These are phyloP conservation scores for Schrankia costaestrigalis DNA, from an alignment of 2,888 invertebrate genomes.

Conservation along the genomic window DNA sequence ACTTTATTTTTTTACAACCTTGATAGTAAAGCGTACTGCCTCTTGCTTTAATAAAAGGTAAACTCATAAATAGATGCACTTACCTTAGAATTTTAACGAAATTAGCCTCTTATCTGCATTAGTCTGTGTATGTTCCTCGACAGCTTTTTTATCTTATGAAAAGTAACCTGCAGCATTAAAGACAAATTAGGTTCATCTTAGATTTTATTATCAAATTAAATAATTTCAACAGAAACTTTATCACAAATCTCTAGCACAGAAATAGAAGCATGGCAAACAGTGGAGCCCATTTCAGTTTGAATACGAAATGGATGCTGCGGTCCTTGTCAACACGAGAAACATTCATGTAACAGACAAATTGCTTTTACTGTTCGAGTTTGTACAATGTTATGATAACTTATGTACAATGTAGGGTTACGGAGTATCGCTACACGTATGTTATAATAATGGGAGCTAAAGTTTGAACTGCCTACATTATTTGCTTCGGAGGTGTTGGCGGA, in stretches of 20 bases:
- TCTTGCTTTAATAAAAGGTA: too few species aligned
- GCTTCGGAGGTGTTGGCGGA: conserved; percentile 12
- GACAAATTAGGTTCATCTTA: too few species aligned
- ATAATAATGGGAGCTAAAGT: conserved; percentile 22
- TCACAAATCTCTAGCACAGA: conserved; percentile 9
- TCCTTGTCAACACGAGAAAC: conserved; percentile 46
- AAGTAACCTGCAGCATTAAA: too few species aligned
- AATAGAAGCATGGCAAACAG: conserved; percentile 23
- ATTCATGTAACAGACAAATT: conserved; percentile 51
- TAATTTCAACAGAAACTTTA: conserved; percentile 1
- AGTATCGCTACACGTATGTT: conserved; percentile 19
- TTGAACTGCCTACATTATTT: conserved; percentile 20
- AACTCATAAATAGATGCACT: too few species aligned
- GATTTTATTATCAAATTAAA: background rate
- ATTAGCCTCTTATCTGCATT: too few species aligned
- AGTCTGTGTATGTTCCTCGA: too few species aligned
- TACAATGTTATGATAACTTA: conserved; percentile 34
- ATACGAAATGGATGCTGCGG: conserved; percentile 44
- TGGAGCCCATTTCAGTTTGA: conserved; percentile 33
- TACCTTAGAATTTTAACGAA: too few species aligned
- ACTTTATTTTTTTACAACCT: too few species aligned
- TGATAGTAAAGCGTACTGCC: too few species aligned
- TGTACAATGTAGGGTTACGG: conserved; percentile 20
- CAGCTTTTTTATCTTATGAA: too few species aligned
- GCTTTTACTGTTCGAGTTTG: conserved; percentile 40